Percentiles rank a stretch among this genome's conserved stretches.
These are phyloP conservation scores for Callospermophilus lateralis DNA, from an alignment of 2,113 vertebrate species.

Conservation along the genomic window DNA sequence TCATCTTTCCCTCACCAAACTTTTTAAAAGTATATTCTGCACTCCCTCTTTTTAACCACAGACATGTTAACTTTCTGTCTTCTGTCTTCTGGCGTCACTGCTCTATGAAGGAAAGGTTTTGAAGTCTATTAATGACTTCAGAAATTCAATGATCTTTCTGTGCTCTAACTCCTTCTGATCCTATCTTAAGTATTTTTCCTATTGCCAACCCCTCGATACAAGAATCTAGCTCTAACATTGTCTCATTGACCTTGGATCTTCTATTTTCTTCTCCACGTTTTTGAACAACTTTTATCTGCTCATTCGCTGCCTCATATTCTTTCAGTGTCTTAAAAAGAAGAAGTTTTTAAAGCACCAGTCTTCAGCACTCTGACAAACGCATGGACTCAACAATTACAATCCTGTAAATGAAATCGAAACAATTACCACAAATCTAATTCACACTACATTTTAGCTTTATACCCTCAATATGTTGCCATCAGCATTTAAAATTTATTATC, in stretches of 20 bases:
- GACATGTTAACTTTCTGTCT: not conserved
- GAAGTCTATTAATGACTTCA: slow-evolving; percentile 60
- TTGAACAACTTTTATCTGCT: not conserved
- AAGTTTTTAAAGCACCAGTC: not conserved
- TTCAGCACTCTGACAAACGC: not conserved
- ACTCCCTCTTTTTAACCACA: not conserved
- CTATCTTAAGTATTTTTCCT: not conserved
- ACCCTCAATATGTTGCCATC: not conserved
- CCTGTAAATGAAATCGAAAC: not conserved
- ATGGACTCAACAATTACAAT: not conserved
- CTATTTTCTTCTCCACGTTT: not conserved
- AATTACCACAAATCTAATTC: not conserved
- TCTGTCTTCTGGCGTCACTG: slow-evolving; percentile 19
- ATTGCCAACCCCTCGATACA: not conserved
- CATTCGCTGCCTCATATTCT: not conserved
- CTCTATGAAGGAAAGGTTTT: not conserved
- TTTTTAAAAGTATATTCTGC: slow-evolving; percentile 46
- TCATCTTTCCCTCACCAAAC: not conserved
- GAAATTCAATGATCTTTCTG: slow-evolving; percentile 41
- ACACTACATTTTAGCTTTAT: not conserved
- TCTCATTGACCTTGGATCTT: not conserved
- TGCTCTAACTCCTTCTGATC: not conserved
- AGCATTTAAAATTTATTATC: not conserved
- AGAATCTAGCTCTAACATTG: not conserved
- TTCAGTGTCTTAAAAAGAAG: slow-evolving; percentile 43